Conservation (phyloP, 2,888 invertebrate species). For the Pheosia tremula region DNA sequence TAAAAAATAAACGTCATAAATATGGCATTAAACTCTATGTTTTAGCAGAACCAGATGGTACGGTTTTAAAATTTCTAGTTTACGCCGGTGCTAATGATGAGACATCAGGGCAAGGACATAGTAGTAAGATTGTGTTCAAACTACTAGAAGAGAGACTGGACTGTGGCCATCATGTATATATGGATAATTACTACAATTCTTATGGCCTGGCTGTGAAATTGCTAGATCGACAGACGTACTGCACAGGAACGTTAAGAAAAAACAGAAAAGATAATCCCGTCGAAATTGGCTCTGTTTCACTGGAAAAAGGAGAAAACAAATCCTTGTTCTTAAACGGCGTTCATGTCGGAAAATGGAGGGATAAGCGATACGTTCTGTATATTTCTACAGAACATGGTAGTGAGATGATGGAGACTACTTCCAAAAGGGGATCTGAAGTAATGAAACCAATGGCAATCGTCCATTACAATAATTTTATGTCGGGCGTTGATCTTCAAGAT, state of each 20-base stretch:
- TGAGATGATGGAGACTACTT: constrained; percentile 12
- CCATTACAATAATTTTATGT: constrained; percentile 35
- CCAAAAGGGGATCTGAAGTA: constrained; percentile 22
- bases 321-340: constrained; percentile 31
- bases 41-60: constrained; percentile 30
- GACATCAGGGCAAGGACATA: constrained; percentile 34
- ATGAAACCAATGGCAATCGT: constrained; percentile 31
- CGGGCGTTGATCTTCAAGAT: constrained; percentile 32
- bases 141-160: constrained; percentile 45
- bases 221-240: constrained; percentile 48
- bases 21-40: constrained; percentile 54
- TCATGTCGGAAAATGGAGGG: constrained; percentile 38
- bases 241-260: constrained; percentile 54
- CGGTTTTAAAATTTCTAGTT: constrained; percentile 29
- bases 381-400: constrained; percentile 31
- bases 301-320: constrained; percentile 39
- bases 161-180: constrained; percentile 44
- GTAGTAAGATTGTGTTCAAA: constrained; percentile 42
- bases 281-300: constrained; percentile 17
- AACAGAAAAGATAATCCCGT: constrained; percentile 39
- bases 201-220: constrained; percentile 43
- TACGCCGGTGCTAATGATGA: constrained; percentile 35
- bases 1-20: constrained; percentile 51
- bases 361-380: constrained; percentile 24
- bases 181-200: constrained; percentile 52